Evolutionary conservation across 1,140 invertebrate genomes (phyloP).

Genomic region (Aphelenchoides avenae): DNA sequence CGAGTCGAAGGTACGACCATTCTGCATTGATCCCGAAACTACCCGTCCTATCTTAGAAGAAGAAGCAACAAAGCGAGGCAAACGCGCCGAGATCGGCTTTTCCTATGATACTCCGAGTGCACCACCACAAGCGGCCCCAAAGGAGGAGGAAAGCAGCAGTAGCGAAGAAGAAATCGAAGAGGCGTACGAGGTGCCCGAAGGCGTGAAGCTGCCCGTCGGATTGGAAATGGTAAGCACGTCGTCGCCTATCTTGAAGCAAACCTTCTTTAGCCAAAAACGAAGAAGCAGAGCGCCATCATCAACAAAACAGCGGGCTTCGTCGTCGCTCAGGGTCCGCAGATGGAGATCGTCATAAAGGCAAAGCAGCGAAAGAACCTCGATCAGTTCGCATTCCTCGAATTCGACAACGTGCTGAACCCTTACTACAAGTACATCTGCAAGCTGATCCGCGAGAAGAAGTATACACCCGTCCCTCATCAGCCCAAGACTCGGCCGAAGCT

Average conservation of each 20-base stretch:
- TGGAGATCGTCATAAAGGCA: constrained; percentile 95
- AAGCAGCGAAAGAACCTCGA: constrained; percentile 83
- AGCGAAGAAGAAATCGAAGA: constrained; percentile 52
- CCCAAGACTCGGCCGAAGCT: constrained; percentile 14
- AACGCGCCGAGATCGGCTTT: constrained; percentile 42
- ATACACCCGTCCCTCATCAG: constrained; percentile 60
- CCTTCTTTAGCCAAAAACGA: constrained; percentile 74
- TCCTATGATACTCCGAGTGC: too few relatives aligned
- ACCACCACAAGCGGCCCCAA: constrained; percentile 1
- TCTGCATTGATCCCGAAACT: not conserved
- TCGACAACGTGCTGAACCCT: constrained; percentile 75
- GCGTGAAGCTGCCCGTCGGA: constrained; percentile 51
- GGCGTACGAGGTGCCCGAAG: constrained; percentile 55
- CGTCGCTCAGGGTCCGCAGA: constrained; percentile 83
- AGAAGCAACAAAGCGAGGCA: constrained; percentile 10
- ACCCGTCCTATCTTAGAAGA: constrained; percentile 12
- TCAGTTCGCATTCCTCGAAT: constrained; percentile 86
- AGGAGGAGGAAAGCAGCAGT: constrained; percentile 24
- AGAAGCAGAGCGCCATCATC: constrained; percentile 87
- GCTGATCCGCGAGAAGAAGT: constrained; percentile 76
- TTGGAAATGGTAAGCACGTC: constrained; percentile 69
- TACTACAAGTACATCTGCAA: constrained; percentile 82
- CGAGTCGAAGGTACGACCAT: constrained; percentile 20
- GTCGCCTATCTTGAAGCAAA: not conserved
- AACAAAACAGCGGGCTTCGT: constrained; percentile 94